Evolutionary conservation across 1,140 invertebrate species (phyloP), one percentile per base, ranked within the genome.

Genomic region (Megalonaias nervosa): DNA sequence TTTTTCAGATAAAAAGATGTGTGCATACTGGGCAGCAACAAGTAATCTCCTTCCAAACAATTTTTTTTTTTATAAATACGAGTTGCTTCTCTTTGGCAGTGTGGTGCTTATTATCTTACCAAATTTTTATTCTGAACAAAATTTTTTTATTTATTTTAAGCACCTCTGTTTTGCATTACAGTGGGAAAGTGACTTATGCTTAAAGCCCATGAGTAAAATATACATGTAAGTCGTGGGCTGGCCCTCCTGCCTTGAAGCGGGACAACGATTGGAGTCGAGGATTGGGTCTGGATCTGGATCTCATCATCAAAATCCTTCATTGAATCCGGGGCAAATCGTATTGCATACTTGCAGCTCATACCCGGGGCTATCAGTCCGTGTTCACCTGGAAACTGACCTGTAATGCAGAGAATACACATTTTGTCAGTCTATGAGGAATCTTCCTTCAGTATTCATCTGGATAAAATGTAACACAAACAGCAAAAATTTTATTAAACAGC

Each of bases 321-420:
- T 0, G 89, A 89, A 75, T 91, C 89, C 1, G 91, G 90, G 15
- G 85, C 84, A 84, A 91, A 91, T 65, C 87, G 79, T 23, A 91
- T 82, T 13, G 81, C 84, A 79, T 89, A 91, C 64, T 85, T 80
- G 75, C 87, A 90, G 70, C 88, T 89, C 86, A 91, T 89, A 1
- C 91, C 91, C 17, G 90, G 88, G 11, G 91, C 91, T 14, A 91
- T 89, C 16, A 91, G 71, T 0, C 90, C 90, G 77, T 87, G 86
- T 21, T 90, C 89, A 60, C 89, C 88, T 14, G 91, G 91, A 79
- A 91, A 91, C 83, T 91, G 90, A 68, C 91, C 90, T 90, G 78
- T 6, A 79, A 5, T 48, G 38, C 6, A 11, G 38, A 48, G 38
- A 48, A 48, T 48, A 11, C 38, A 48, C 38, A 48, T 48, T 9